Evolutionary conservation across 2,888 invertebrate genomes (phyloP), one percentile per base, ranked within the genome.

Genomic region (Oxyscelio sp.): DNA sequence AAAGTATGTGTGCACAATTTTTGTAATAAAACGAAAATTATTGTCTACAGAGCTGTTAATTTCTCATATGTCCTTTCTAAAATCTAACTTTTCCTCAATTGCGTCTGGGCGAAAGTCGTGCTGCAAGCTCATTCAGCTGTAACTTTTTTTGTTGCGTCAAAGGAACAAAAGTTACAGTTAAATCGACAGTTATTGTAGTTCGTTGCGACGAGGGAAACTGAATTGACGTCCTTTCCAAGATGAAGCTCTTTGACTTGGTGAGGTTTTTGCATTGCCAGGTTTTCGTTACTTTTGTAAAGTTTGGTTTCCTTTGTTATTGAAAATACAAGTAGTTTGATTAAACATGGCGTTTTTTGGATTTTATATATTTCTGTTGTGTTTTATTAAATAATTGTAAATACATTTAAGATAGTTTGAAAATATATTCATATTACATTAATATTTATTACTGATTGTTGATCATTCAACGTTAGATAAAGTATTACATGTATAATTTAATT

Each of bases 1-100:
- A 90, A 88, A 91, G 89, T 89, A 90, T 91, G 90, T 92, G 90
- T 92, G 92, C 92, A 92, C 91, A 91, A 91, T 89, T 91, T 92
- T 92, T 85, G 88, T 91, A 91, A 92, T 91, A 91, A 91, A 92
- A 90, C 86, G 87, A 88, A 75, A 90, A 91, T 79, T 8, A 79
- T 90, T 91, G 90, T 91, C 90, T 89, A 89, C 88, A 15, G 15
- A 2, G 89, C 81, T 87, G 89, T 90, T 87, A 87, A 88, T 87
- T 86, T 70, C 43, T 75, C 38, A n/a, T n/a, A 45, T 38, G n/a
- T 34, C 71, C 58, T 75, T 50, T 66, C 48, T 66, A 27, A n/a
- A 19, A n/a, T 65, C 27, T 54, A 27, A 31, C 45, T 65, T 56
- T 19, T 50, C 11, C 38, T 27, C 15, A 90, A 90, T 38, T 31